Percentiles rank a stretch among this genome's conserved stretches.
phyloP scores from a whole-genome alignment of 2,797 vertebrate species.

The Gymnocypris eckloni region DNA sequence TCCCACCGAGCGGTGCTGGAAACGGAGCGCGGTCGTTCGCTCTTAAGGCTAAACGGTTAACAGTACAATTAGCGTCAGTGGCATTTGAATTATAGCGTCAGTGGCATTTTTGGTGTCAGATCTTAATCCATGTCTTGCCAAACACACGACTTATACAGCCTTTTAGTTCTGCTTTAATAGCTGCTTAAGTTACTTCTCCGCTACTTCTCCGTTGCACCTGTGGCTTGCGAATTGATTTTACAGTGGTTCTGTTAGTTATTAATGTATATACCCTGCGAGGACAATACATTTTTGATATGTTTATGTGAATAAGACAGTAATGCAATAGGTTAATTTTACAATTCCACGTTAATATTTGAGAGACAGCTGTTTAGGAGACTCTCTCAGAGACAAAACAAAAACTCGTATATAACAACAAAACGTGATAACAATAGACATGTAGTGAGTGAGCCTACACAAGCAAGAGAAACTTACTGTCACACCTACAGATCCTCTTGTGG shows the following conservation, averaged over 20 bases:
- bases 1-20: not conserved
- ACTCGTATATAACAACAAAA: not conserved
- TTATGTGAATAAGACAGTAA: not conserved
- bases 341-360: not conserved
- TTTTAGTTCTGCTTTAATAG: constrained; percentile 8
- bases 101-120: not conserved
- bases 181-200: constrained; percentile 10
- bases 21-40: not conserved
- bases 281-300: constrained; percentile 4
- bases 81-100: not conserved
- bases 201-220: constrained; percentile 28
- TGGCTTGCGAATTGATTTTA: constrained; percentile 29
- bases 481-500: not conserved
- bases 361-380: not conserved
- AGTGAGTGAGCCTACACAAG: not conserved
- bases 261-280: not conserved
- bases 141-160: not conserved
- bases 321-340: not conserved
- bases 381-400: not conserved
- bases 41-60: not conserved
- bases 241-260: constrained; percentile 12
- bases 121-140: not conserved
- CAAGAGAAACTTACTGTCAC: not conserved
- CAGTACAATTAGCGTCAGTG: not conserved
- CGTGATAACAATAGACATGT: not conserved